Evolutionary conservation across 2,797 vertebrate species (phyloP).

Genomic region (Crypturellus tataupa): DNA sequence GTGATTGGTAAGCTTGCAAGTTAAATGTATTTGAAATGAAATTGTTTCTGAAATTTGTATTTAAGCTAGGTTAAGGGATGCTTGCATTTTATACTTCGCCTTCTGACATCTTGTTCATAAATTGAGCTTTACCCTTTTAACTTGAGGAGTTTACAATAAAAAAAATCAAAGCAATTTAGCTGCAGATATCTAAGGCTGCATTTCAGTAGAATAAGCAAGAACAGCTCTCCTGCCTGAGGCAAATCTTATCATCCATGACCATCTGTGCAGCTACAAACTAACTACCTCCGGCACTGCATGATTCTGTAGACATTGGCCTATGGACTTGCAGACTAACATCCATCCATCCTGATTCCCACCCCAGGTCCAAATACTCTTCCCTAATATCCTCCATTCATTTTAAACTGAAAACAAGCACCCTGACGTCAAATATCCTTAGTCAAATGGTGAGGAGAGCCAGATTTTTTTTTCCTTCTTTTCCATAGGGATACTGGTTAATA

Average conservation of each 20-base stretch:
- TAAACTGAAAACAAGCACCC: neutral
- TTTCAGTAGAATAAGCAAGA: slow-evolving; percentile 63
- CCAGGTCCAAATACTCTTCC: neutral
- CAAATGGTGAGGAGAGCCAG: neutral
- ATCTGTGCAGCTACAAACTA: slow-evolving; percentile 63
- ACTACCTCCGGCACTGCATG: slow-evolving; percentile 46
- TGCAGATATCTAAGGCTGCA: slow-evolving; percentile 48
- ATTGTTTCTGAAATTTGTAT: slow-evolving; percentile 57
- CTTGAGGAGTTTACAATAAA: slow-evolving; percentile 40
- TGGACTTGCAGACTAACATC: neutral
- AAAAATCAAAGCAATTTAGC: slow-evolving; percentile 67
- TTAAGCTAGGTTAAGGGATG: slow-evolving; percentile 47
- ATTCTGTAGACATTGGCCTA: neutral
- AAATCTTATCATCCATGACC: slow-evolving; percentile 63
- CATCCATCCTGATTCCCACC: neutral
- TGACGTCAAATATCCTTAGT: neutral
- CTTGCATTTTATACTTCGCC: slow-evolving; percentile 30
- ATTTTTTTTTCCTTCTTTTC: slow-evolving; percentile 13
- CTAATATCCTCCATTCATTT: neutral
- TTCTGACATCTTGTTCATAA: slow-evolving; percentile 56
- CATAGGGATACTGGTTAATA: neutral
- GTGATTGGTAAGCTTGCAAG: slow-evolving; percentile 29
- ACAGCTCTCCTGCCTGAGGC: slow-evolving; percentile 58
- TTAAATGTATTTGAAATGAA: slow-evolving; percentile 57
- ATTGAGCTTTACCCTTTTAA: slow-evolving; percentile 51